Percentiles rank a stretch among this genome's conserved stretches.
These are phyloP conservation scores for Sebastes wilsoni DNA, from an alignment of 2,797 vertebrate genomes.

Conservation along the genomic window DNA sequence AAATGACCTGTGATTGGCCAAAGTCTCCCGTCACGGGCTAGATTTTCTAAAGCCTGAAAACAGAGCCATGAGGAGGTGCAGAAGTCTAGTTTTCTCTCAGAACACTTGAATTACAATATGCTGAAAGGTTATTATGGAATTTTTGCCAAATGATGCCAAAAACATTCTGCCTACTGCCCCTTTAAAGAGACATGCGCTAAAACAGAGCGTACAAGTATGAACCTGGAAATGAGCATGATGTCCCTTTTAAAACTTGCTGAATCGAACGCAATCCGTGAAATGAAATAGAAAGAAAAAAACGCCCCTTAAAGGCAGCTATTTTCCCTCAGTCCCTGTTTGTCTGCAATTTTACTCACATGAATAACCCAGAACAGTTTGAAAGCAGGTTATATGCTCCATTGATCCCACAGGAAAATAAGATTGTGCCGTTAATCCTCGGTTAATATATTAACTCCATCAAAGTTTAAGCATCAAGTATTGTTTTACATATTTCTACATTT, in stretches of 20 bases:
- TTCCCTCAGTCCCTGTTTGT: not conserved
- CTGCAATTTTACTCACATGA: constrained; percentile 12
- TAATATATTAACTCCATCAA: constrained; percentile 1
- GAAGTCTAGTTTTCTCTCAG: too few species aligned
- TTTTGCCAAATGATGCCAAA: too few species aligned
- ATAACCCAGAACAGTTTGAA: not conserved
- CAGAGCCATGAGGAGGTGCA: too few species aligned
- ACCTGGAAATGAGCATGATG: not conserved
- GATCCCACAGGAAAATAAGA: not conserved
- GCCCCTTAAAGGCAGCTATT: not conserved
- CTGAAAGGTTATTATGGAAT: too few species aligned
- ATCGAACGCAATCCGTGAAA: not conserved
- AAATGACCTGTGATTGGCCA: too few species aligned
- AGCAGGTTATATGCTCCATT: not conserved
- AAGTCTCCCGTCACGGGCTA: too few species aligned
- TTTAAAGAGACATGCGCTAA: not conserved
- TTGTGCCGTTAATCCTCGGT: not conserved
- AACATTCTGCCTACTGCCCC: too few species aligned
- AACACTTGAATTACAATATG: too few species aligned
- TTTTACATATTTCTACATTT: not conserved
- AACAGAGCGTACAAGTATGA: not conserved
- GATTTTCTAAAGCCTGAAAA: too few species aligned
- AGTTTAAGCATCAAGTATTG: not conserved
- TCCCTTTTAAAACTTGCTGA: constrained; percentile 22
- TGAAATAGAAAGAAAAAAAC: constrained; percentile 14